Base-by-base conservation (phyloP, 2,888 invertebrate genomes). In the Silvanus unidentatus region DNA sequence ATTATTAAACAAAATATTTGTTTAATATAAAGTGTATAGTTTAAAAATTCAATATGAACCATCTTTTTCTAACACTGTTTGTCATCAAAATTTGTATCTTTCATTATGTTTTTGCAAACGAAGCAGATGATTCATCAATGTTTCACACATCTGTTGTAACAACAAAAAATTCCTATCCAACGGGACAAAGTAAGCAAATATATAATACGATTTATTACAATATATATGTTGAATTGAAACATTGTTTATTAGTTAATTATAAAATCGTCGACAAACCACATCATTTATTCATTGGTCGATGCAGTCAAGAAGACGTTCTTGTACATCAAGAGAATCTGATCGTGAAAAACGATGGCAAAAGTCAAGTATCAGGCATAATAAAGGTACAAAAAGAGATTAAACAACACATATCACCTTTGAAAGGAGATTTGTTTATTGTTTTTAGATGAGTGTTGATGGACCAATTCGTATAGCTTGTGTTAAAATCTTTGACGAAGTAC, bases 381-480 rank as follows among this genome's bases (percentile, higher is more conserved):
- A 53, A 58, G 53, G 70, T 71, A 55, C 53, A 57, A 45, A 10
- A n/a, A n/a, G n/a, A n/a, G 10, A 12, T n/a, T 8, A 41, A 12
- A 10, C n/a, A 40, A 10, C 6, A 40, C n/a, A 40, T 34, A 40
- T 29, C 5, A 6, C 11, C 12, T 30, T 29, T 11, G n/a, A 11
- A 11, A 13, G 12, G 16, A 32, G 28, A 12, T 35, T 35, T 35
- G 11, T 12, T 9, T 9, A 35, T 44, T 37, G 35, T 49, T 63
- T 72, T 52, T 58, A 72, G 64, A 64, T 73, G 9, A 66, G 64
- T 16, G 60, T 75, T 2, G 69, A 72, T 11, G 72, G 66, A 1
- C 59, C 63, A 1, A 63, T 71, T 10, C 63, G 65, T 36, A 71
- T 75, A 59, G 70, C 69, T 2, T 74, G 73, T 43, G 70, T 73